Evolutionary conservation across 2,113 vertebrate genomes (phyloP).

Genomic region (Callaeas wilsoni): DNA sequence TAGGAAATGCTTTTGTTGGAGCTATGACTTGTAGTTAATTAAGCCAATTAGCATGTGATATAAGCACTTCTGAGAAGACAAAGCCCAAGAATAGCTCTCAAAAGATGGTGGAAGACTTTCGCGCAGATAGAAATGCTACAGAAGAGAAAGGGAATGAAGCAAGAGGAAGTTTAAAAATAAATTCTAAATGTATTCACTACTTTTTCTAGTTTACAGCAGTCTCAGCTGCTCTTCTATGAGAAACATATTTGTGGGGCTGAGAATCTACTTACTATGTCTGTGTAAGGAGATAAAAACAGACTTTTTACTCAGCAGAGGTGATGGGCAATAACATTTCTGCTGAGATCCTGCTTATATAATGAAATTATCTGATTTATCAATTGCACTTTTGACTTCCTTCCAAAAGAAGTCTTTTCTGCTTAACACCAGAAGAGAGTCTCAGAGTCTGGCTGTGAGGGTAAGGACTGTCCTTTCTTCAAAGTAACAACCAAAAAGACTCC

Average conservation of each 20-base stretch:
- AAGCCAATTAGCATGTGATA: constrained; percentile 65
- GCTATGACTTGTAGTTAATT: constrained; percentile 62
- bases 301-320: neutral
- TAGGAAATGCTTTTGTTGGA: constrained; percentile 61
- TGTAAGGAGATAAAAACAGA: neutral
- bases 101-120: neutral
- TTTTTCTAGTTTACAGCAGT: neutral
- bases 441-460: neutral
- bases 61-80: constrained; percentile 41
- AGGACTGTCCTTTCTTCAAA: neutral
- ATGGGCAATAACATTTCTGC: neutral
- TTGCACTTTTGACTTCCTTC: neutral
- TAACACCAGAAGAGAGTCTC: neutral
- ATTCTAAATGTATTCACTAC: neutral
- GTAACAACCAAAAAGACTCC: neutral
- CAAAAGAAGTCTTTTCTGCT: neutral
- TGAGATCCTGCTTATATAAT: neutral
- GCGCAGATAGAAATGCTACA: neutral
- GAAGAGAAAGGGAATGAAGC: neutral
- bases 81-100: constrained; percentile 20
- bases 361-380: neutral
- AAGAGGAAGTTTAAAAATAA: constrained; percentile 5
- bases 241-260: neutral
- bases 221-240: neutral
- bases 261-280: neutral